Evolutionary conservation across 1,140 invertebrate species (phyloP).

Genomic region (Plectus sambesii): DNA sequence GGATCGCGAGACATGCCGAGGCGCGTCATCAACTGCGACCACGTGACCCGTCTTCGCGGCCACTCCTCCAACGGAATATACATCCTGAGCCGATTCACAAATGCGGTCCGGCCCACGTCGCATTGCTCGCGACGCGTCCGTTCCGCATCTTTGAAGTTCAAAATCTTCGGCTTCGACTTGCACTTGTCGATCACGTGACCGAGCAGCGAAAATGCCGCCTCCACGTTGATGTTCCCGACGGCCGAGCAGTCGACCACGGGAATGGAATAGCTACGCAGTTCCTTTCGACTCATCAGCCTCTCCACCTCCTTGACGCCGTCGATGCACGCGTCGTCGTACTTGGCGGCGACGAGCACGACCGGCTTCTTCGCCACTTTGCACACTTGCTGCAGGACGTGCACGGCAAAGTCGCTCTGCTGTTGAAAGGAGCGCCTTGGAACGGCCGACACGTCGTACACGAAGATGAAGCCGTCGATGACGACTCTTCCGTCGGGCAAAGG

Average conservation of each 20-base stretch:
- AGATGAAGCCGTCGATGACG: constrained; percentile 85
- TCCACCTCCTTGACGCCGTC: constrained; percentile 76
- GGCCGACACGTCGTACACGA: constrained; percentile 85
- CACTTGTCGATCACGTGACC: constrained; percentile 78
- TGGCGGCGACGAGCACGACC: constrained; percentile 82
- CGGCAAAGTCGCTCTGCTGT: constrained; percentile 52
- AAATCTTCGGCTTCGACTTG: constrained; percentile 55
- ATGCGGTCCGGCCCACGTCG: no score
- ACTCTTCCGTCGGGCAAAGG: constrained; percentile 82
- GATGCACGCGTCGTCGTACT: constrained; percentile 85
- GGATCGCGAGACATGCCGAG: no score
- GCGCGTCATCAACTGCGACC: no score
- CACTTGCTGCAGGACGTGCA: constrained; percentile 41
- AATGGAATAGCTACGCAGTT: constrained; percentile 62
- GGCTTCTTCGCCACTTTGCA: constrained; percentile 71
- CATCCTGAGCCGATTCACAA: no score
- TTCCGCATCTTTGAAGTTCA: no score
- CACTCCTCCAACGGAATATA: no score
- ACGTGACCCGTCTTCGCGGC: no score
- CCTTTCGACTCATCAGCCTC: constrained; percentile 71
- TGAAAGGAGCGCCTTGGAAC: constrained; percentile 70
- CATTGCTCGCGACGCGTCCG: no score
- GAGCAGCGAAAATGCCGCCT: constrained; percentile 76
- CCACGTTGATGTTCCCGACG: constrained; percentile 92
- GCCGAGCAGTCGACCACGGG: constrained; percentile 66